Evolutionary conservation across 2,888 invertebrate genomes (phyloP).

Genomic region (Eueremaeus valkanovi): DNA sequence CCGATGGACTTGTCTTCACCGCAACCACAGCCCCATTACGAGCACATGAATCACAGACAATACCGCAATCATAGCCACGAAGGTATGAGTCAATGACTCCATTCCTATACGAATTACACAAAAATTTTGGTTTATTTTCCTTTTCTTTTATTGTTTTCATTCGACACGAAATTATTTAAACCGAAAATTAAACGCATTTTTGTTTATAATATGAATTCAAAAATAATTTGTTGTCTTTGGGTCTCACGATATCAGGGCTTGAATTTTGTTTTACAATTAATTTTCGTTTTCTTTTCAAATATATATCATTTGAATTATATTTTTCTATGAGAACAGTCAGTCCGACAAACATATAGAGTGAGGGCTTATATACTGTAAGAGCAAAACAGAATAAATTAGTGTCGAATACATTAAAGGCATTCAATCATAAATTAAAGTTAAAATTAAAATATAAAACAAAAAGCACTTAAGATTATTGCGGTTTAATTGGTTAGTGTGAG

Average conservation of each 20-base stretch:
- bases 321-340: not conserved
- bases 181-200: not conserved
- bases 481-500: not conserved
- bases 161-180: not conserved
- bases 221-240: not conserved
- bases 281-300: not conserved
- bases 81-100: not conserved
- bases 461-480: not conserved
- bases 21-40: conserved; percentile 21
- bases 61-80: conserved; percentile 19
- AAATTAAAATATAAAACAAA: not conserved
- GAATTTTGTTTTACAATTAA: too few species aligned
- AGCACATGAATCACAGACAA: conserved; percentile 19
- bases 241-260: too few species aligned
- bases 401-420: not conserved
- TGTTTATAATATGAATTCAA: not conserved
- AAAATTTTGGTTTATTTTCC: not conserved
- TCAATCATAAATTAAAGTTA: not conserved
- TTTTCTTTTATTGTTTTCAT: not conserved
- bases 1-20: conserved; percentile 32
- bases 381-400: not conserved
- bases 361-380: too few species aligned
- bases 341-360: not conserved
- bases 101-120: not conserved
- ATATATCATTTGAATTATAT: not conserved